Base-by-base conservation (phyloP, 2,888 invertebrate genomes). In the Galeopsomyia nigrocyanea region DNA sequence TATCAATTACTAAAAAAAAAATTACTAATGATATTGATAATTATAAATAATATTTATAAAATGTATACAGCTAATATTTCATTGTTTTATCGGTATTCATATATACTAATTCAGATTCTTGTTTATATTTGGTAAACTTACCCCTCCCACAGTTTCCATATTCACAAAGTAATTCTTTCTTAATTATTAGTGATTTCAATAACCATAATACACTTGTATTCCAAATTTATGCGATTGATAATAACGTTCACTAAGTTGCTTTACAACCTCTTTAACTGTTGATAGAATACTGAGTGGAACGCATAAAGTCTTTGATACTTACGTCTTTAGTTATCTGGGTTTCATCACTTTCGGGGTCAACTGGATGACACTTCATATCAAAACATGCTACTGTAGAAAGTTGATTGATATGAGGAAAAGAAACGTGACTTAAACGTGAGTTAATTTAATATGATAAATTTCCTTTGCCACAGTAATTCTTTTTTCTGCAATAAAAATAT, bases 371-470 rank as follows among this genome's bases (percentile, higher is more conserved):
- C 80, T 82, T 80, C 86, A 85, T 86, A 84, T 86, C 84, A 77
- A 77, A 79, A 77, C 81, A 82, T 80, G 73, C 77, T 80, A 73
- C 71, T 73, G 57, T 76, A 70, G 75, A 79, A 77, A 78, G 71
- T 77, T 73, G 60, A 72, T 70, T 69, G 78, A 77, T 81, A 80
- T 79, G 73, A 7, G 46, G 58, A 77, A 78, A 69, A 60, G 76
- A 86, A 84, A 84, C 84, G 85, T 85, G 83, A 84, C 80, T 83
- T 78, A 83, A 84, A 85, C 84, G 84, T 84, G 85, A 85, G 82
- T 81, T 71, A 70, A 73, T 70, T 70, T 22, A 65, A 78, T 57
- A 60, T 13, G 17, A 53, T 70, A 14, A 51, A 68, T 60, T 55
- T 61, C 61, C 47, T 70, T 14, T n/a, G 13, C 55, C 60, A 1